Conservation (phyloP, 2,113 vertebrate species). For the Syngnathoides biaculeatus region DNA sequence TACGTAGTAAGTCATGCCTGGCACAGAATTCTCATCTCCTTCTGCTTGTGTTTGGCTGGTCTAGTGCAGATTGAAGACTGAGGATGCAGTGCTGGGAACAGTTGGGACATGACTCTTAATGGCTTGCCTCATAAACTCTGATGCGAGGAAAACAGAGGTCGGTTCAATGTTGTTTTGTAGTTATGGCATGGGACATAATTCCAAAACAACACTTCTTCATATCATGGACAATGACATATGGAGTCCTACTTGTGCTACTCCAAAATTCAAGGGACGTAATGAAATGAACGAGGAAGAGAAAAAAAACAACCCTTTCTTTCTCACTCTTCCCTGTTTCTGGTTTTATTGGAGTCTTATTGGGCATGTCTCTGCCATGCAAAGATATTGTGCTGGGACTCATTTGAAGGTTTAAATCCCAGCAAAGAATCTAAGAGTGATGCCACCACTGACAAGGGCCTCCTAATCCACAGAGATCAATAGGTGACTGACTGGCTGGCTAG, state of each 20-base stretch:
- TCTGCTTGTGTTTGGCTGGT: constrained; percentile 66
- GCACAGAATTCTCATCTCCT: constrained; percentile 73
- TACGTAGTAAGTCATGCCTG: constrained; percentile 76
- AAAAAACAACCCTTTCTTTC: constrained; percentile 49
- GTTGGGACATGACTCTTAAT: constrained; percentile 50
- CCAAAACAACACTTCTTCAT: constrained; percentile 36
- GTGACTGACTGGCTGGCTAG: constrained; percentile 46
- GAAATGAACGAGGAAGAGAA: constrained; percentile 21
- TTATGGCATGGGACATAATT: constrained; percentile 22
- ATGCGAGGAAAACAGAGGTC: constrained; percentile 51
- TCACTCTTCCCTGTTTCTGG: constrained; percentile 25
- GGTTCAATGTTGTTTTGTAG: constrained; percentile 47
- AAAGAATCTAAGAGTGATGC: constrained; percentile 73
- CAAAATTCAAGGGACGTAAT: constrained; percentile 59
- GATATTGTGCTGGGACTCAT: constrained; percentile 75
- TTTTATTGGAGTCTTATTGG: constrained; percentile 75
- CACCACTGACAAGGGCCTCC: constrained; percentile 69
- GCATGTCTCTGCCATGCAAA: constrained; percentile 68
- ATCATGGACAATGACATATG: constrained; percentile 64
- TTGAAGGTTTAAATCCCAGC: constrained; percentile 70
- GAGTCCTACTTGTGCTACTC: constrained; percentile 64
- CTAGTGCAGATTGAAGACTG: constrained; percentile 47
- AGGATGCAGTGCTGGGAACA: constrained; percentile 53
- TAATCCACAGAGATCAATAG: constrained; percentile 79
- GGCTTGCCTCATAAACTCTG: constrained; percentile 56